A percentile compares a stretch with the other conserved stretches of the same genome.
Conservation (phyloP, 2,113 vertebrate species). For the Eurypyga helias region DNA sequence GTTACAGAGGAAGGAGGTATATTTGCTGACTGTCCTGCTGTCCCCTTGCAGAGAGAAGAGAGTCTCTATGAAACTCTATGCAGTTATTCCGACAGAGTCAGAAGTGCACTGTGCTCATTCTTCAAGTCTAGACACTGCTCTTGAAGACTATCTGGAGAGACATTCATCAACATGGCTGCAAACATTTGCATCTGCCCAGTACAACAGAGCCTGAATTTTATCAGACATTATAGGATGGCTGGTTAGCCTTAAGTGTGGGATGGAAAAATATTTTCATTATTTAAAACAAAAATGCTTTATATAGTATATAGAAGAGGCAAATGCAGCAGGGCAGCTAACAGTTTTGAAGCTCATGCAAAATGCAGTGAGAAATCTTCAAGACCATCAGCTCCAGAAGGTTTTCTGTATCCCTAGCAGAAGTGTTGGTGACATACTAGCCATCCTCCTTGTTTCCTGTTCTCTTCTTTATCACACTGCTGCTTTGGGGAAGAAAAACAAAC, state of each 20-base stretch:
- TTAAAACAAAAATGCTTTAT: background rate
- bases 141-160: slow-evolving; percentile 18
- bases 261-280: background rate
- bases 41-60: background rate
- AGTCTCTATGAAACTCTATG: background rate
- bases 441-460: background rate
- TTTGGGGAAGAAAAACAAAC: background rate
- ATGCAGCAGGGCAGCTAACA: background rate
- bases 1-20: background rate
- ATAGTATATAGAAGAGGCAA: background rate
- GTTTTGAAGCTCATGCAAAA: background rate
- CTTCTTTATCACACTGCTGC: background rate
- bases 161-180: slow-evolving; percentile 21
- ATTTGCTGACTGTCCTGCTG: background rate
- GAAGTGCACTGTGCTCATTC: slow-evolving; percentile 12
- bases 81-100: background rate
- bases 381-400: background rate
- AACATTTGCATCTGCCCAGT: background rate
- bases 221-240: background rate
- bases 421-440: background rate
- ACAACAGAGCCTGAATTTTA: background rate
- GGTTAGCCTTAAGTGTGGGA: background rate
- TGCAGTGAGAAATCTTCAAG: background rate
- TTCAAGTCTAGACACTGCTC: slow-evolving; percentile 4
- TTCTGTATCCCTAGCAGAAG: background rate